Evolutionary conservation across 2,888 invertebrate species (phyloP).

Genomic region (Thyatira batis): DNA sequence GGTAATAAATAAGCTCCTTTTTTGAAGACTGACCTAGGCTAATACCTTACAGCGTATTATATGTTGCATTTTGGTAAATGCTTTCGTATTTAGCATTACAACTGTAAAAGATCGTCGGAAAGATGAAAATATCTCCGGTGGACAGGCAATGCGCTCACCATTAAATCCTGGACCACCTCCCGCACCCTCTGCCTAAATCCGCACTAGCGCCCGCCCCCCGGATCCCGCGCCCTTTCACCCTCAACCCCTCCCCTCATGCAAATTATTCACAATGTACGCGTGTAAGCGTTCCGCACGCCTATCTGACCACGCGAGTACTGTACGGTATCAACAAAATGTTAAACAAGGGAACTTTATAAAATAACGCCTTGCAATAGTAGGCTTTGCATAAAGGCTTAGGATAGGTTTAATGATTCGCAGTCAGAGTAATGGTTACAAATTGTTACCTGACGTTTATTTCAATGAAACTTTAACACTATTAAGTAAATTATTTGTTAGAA

Average conservation of each 20-base stretch:
- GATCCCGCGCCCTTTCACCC: conserved; percentile 27
- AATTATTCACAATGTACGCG: conserved; percentile 69
- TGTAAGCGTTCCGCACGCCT: conserved; percentile 54
- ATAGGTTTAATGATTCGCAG: too few relatives aligned
- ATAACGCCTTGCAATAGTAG: conserved; percentile 26
- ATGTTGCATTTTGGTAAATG: conserved; percentile 49
- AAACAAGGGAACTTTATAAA: conserved; percentile 38
- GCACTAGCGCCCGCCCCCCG: conserved; percentile 18
- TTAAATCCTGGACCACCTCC: conserved; percentile 46
- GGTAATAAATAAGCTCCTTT: too few relatives aligned
- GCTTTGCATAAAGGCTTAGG: conserved; percentile 7
- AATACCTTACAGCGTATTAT: conserved; percentile 15
- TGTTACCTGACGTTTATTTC: too few relatives aligned
- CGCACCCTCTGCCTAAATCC: conserved; percentile 31
- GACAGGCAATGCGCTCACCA: conserved; percentile 45
- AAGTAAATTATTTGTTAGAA: too few relatives aligned
- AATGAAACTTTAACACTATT: too few relatives aligned
- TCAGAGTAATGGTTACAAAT: too few relatives aligned
- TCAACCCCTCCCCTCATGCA: conserved; percentile 50
- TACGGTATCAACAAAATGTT: conserved; percentile 43
- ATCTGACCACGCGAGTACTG: conserved; percentile 52
- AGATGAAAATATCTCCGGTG: conserved; percentile 58
- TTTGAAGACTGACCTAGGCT: conserved; percentile 7
- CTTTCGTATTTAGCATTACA: conserved; percentile 51
- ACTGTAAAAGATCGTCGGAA: conserved; percentile 50